A percentile compares a stretch with the other conserved stretches of the same genome.
Evolutionary conservation across 2,797 vertebrate species (phyloP).

Genomic region (Myripristis jacobus): DNA sequence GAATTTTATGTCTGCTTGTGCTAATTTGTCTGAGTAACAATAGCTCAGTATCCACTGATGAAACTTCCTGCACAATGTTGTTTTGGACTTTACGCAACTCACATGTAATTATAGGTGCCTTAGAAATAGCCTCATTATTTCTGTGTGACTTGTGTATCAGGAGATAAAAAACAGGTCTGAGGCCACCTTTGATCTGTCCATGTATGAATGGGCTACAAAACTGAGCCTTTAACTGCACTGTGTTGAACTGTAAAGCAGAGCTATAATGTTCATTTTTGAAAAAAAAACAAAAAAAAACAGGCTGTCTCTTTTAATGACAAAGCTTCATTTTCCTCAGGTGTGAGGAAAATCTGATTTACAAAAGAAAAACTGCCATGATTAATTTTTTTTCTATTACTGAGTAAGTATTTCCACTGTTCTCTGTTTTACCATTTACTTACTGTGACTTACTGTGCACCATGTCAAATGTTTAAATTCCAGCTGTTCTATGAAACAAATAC

Average conservation of each 20-base stretch:
- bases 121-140: constrained; percentile 11
- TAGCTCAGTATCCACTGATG: background rate
- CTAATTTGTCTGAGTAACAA: background rate
- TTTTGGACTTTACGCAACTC: background rate
- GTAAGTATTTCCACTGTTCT: constrained; percentile 46
- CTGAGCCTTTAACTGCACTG: background rate
- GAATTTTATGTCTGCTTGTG: too few relatives aligned
- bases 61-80: background rate
- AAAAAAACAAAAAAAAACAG: too few relatives aligned
- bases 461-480: too few relatives aligned
- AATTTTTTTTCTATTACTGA: background rate
- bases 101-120: background rate
- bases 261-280: background rate
- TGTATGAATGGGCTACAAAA: background rate
- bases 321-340: constrained; percentile 13
- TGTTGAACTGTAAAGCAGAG: background rate
- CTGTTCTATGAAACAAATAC: background rate
- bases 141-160: background rate
- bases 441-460: background rate
- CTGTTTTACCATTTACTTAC: background rate
- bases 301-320: background rate
- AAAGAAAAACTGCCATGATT: constrained; percentile 32
- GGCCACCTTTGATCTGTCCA: constrained; percentile 49
- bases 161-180: constrained; percentile 33
- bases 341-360: constrained; percentile 7